phyloP scores from a whole-genome alignment of 2,113 vertebrate species.

The Abramis brama region DNA sequence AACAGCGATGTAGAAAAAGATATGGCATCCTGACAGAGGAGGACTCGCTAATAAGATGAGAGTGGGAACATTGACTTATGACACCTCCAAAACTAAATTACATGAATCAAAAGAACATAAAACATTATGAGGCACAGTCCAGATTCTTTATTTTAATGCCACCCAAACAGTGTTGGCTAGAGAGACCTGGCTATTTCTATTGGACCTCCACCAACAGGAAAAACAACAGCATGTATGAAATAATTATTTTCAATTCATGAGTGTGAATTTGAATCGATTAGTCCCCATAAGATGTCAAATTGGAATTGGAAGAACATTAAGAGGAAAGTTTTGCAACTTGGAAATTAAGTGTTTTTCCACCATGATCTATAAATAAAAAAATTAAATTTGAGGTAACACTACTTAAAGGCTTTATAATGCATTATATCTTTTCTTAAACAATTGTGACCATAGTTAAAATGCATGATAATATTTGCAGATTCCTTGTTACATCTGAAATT shows the following conservation, averaged over 20 bases:
- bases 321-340: neutral
- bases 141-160: neutral
- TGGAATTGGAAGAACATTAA: neutral
- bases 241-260: neutral
- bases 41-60: constrained; percentile 51
- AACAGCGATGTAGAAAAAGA: constrained; percentile 29
- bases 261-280: neutral
- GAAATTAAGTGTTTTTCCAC: no score
- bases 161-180: neutral
- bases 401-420: no score
- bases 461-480: no score
- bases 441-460: no score
- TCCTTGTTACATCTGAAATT: no score
- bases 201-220: neutral
- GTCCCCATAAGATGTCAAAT: neutral
- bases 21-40: constrained; percentile 43
- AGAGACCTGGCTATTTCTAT: neutral
- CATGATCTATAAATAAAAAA: no score
- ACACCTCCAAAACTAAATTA: constrained; percentile 38
- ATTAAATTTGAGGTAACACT: no score
- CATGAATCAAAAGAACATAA: neutral
- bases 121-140: neutral
- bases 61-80: constrained; percentile 59
- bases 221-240: neutral
- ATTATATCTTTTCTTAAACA: no score